Conservation (phyloP, 1,140 invertebrate genomes). For the Magallana angulata region DNA sequence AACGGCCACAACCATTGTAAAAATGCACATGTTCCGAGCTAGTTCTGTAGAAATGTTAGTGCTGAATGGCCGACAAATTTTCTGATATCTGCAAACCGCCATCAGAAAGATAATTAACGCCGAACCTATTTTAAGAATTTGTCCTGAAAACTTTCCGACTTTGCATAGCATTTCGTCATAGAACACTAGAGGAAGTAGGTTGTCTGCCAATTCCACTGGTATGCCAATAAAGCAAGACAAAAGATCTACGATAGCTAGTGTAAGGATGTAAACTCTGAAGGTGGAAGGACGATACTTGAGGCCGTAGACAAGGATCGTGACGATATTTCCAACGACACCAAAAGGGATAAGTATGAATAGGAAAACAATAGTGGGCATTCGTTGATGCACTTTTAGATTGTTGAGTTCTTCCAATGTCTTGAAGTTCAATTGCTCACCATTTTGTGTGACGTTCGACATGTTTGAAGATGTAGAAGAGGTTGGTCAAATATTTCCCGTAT, state of each 20-base stretch:
- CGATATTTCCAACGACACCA: conserved; percentile 69
- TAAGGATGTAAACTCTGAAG: conserved; percentile 68
- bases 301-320: conserved; percentile 70
- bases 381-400: conserved; percentile 8
- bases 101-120: conserved; percentile 66
- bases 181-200: conserved; percentile 64
- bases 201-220: conserved; percentile 67
- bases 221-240: conserved; percentile 68
- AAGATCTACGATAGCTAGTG: conserved; percentile 68
- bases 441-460: too few species aligned
- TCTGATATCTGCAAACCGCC: conserved; percentile 69
- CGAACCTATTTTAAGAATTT: conserved; percentile 65
- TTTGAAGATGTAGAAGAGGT: too few species aligned
- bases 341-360: conserved; percentile 62
- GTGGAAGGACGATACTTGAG: conserved; percentile 66
- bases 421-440: too few species aligned
- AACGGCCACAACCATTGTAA: neutral
- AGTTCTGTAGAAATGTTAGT: neutral
- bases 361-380: conserved; percentile 54
- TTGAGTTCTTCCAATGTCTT: neutral
- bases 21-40: neutral
- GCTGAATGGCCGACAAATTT: conserved; percentile 68
- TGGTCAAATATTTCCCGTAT: too few species aligned
- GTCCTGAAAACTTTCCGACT: conserved; percentile 64
- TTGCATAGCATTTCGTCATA: conserved; percentile 66